A percentile compares a stretch with the other conserved stretches of the same genome.
Evolutionary conservation across 2,888 invertebrate genomes (phyloP).

Genomic region (Ophioninae sp.): DNA sequence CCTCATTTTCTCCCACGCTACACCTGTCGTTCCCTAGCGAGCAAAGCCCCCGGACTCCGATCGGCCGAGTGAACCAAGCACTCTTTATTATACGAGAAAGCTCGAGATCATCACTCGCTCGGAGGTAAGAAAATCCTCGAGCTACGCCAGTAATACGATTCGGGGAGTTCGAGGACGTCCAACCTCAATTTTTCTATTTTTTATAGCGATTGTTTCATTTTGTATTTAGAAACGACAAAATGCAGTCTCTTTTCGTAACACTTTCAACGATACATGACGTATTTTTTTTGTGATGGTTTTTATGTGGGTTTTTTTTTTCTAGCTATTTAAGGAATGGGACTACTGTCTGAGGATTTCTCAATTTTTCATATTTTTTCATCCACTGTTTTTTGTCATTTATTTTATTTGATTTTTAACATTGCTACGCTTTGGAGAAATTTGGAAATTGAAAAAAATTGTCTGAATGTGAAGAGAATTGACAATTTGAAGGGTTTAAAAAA

Average conservation of each 20-base stretch:
- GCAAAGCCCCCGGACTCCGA: conserved; percentile 45
- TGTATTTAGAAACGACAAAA: neutral
- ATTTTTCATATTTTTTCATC: neutral
- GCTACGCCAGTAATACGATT: neutral
- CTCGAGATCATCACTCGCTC: neutral
- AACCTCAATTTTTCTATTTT: neutral
- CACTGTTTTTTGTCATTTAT: neutral
- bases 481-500: neutral
- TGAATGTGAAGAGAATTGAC: neutral
- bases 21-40: conserved; percentile 75
- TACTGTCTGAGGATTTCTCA: neutral
- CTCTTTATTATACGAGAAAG: neutral
- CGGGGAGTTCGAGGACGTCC: too few relatives aligned
- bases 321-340: neutral
- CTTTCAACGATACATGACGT: neutral
- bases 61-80: conserved; percentile 33
- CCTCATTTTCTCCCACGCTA: conserved; percentile 76
- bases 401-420: neutral
- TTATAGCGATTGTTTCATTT: neutral
- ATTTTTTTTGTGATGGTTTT: neutral
- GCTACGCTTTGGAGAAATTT: neutral
- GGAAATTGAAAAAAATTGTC: neutral
- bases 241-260: neutral
- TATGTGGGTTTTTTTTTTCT: neutral
- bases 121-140: neutral